Evolutionary conservation across 2,888 invertebrate genomes (phyloP).

Genomic region (Spodoptera exigua): DNA sequence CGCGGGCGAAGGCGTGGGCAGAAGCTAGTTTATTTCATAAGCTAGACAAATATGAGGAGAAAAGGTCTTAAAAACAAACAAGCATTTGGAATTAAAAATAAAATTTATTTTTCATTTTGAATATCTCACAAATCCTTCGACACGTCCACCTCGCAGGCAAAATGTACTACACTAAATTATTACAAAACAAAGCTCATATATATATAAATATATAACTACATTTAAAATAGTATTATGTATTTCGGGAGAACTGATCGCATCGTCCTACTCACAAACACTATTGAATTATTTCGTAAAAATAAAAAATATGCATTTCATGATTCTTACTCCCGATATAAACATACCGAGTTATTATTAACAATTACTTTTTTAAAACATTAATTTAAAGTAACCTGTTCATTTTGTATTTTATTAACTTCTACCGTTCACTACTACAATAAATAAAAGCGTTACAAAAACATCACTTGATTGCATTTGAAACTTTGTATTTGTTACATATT

Average conservation of each 20-base stretch:
- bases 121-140: constrained; percentile 84
- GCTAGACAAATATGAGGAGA: not conserved
- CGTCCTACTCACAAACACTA: constrained; percentile 38
- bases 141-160: constrained; percentile 72
- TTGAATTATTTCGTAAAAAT: constrained; percentile 20
- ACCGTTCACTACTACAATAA: constrained; percentile 4
- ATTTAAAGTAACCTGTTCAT: too few species aligned
- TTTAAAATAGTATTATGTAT: constrained; percentile 75
- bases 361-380: too few species aligned
- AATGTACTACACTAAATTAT: constrained; percentile 77
- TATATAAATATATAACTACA: constrained; percentile 85
- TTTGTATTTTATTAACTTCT: too few species aligned
- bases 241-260: constrained; percentile 61
- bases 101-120: constrained; percentile 87
- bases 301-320: constrained; percentile 11
- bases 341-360: too few species aligned
- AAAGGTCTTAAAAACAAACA: constrained; percentile 60
- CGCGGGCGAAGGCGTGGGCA: too few species aligned
- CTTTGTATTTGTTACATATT: constrained; percentile 6
- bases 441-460: constrained; percentile 15
- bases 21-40: too few species aligned
- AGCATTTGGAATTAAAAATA: constrained; percentile 85
- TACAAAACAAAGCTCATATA: constrained; percentile 86
- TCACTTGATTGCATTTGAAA: constrained; percentile 17
- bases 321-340: constrained; percentile 1